Conservation (phyloP, 2,888 invertebrate genomes). For the Danaus chrysippus region DNA sequence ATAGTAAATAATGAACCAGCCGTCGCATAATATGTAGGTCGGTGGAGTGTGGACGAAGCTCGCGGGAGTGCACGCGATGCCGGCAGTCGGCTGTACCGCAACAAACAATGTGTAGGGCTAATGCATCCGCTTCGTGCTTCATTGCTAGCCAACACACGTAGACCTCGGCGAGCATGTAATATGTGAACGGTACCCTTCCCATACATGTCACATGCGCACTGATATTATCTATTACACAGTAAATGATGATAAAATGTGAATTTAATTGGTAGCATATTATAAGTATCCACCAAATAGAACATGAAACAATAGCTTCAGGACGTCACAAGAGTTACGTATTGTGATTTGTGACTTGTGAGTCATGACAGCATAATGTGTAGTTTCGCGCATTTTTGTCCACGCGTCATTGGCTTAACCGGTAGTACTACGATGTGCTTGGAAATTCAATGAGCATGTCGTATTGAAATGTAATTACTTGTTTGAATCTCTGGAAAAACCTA, state of each 20-base stretch:
- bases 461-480: constrained; percentile 32
- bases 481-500: constrained; percentile 32
- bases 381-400: constrained; percentile 73
- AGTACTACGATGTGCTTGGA: constrained; percentile 34
- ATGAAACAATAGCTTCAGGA: constrained; percentile 21
- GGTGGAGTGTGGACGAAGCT: constrained; percentile 64
- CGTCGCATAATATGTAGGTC: constrained; percentile 77
- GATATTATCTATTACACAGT: neutral
- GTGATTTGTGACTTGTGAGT: constrained; percentile 55
- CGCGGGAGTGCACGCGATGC: constrained; percentile 65
- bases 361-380: constrained; percentile 48
- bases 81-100: constrained; percentile 23
- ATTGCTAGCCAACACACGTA: constrained; percentile 39
- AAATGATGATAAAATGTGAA: neutral
- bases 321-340: constrained; percentile 42
- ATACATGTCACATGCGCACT: constrained; percentile 6
- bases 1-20: constrained; percentile 65
- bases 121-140: constrained; percentile 43
- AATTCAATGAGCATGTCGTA: constrained; percentile 37
- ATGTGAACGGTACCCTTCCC: constrained; percentile 5
- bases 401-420: constrained; percentile 48
- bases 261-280: neutral
- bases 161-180: constrained; percentile 22
- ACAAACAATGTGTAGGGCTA: constrained; percentile 41
- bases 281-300: neutral